These are phyloP conservation scores for Uria lomvia DNA, from an alignment of 2,113 vertebrate species.

Conservation along the genomic window DNA sequence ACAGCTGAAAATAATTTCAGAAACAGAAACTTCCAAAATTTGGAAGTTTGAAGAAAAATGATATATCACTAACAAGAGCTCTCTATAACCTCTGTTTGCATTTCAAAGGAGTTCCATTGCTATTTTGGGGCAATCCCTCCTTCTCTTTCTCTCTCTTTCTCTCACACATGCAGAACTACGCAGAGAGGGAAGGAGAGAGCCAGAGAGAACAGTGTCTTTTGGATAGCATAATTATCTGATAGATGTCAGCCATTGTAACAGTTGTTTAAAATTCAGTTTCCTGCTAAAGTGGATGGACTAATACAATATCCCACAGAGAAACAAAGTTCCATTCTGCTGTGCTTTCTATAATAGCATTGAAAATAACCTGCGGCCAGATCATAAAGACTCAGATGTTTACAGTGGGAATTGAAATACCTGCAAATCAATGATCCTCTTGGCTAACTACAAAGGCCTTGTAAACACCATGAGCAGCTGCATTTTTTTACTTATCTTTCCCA, in stretches of 20 bases:
- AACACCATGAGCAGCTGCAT: neutral
- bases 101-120: neutral
- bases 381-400: neutral
- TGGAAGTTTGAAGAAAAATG: neutral
- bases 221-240: neutral
- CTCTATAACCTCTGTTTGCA: neutral
- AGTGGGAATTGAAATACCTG: neutral
- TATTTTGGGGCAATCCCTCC: neutral
- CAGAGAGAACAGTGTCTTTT: neutral
- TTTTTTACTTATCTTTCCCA: neutral
- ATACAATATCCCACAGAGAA: neutral
- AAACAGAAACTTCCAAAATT: neutral
- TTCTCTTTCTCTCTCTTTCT: neutral
- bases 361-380: neutral
- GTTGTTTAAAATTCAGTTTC: neutral
- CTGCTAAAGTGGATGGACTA: neutral
- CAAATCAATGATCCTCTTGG: neutral
- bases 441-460: neutral
- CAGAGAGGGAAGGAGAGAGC: neutral
- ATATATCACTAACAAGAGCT: neutral
- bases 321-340: neutral
- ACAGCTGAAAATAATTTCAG: neutral
- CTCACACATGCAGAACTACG: neutral
- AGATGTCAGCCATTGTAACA: neutral
- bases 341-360: neutral